phyloP scores from a whole-genome alignment of 2,113 vertebrate species.

The Nicator chloris region DNA sequence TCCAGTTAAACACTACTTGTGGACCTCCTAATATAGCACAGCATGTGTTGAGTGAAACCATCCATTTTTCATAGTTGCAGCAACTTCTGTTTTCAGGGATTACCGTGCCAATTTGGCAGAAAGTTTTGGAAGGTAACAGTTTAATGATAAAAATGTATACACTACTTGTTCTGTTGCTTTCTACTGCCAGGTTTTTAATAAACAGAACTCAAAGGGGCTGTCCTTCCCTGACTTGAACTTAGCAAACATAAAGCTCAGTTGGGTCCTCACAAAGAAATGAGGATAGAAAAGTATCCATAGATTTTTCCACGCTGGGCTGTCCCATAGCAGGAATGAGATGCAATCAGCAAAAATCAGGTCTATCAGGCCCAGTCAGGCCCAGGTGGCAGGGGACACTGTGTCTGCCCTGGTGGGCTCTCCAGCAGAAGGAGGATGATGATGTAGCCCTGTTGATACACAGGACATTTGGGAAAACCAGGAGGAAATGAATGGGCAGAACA shows the following conservation, averaged over 20 bases:
- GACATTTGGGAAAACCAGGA: not conserved
- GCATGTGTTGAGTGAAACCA: not conserved
- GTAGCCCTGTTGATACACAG: not conserved
- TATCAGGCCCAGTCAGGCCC: not conserved
- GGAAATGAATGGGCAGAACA: not conserved
- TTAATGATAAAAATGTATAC: not conserved
- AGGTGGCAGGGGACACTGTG: not conserved
- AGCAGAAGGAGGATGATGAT: not conserved
- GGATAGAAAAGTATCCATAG: not conserved
- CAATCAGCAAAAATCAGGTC: not conserved
- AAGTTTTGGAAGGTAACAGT: not conserved
- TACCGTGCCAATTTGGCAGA: not conserved
- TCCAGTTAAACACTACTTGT: conserved; percentile 20
- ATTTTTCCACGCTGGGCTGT: not conserved
- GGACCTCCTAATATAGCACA: not conserved
- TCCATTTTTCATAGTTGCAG: not conserved
- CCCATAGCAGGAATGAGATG: not conserved
- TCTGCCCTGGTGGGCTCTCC: not conserved
- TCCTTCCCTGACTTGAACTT: not conserved
- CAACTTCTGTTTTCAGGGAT: not conserved
- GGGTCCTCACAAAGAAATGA: not conserved
- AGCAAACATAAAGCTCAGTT: not conserved
- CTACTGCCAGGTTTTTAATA: not conserved
- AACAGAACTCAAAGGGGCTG: not conserved
- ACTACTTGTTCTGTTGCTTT: not conserved